phyloP scores from a whole-genome alignment of 2,888 invertebrate species.

The Rotaria sp. region DNA sequence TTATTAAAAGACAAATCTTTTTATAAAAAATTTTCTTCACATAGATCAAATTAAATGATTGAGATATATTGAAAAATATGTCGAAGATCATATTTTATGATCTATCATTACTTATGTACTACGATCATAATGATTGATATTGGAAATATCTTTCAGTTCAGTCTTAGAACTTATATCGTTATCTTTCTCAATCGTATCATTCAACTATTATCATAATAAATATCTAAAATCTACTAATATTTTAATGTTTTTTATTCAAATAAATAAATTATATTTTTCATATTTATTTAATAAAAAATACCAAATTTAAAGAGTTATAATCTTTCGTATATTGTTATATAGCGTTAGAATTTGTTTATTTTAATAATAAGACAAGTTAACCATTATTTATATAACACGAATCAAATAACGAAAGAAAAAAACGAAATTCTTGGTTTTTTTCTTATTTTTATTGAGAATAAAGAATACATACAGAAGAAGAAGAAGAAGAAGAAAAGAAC shows the following conservation, averaged over 20 bases:
- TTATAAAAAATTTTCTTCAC: too few relatives aligned
- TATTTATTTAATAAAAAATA: neutral
- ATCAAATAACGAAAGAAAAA: neutral
- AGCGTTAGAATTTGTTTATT: neutral
- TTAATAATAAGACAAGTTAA: neutral
- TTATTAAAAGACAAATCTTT: too few relatives aligned
- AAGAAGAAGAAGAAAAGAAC: neutral
- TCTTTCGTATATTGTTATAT: neutral
- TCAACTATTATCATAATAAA: neutral
- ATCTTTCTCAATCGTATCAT: constrained; percentile 19
- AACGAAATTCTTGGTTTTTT: too few relatives aligned
- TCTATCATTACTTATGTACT: too few relatives aligned
- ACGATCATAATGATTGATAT: too few relatives aligned
- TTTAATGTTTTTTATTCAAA: neutral
- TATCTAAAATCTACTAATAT: neutral
- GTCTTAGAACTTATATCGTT: neutral
- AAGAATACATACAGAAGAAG: too few relatives aligned
- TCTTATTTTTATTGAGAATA: too few relatives aligned
- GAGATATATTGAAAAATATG: too few relatives aligned
- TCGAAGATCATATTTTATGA: too few relatives aligned
- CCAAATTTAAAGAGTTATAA: neutral
- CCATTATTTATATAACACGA: neutral
- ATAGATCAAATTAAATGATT: too few relatives aligned
- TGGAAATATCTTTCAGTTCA: too few relatives aligned
- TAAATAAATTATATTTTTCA: neutral